Evolutionary conservation across 2,888 invertebrate genomes (phyloP), one percentile per base, ranked within the genome.

Genomic region (Synanthedon andrenaeformis): DNA sequence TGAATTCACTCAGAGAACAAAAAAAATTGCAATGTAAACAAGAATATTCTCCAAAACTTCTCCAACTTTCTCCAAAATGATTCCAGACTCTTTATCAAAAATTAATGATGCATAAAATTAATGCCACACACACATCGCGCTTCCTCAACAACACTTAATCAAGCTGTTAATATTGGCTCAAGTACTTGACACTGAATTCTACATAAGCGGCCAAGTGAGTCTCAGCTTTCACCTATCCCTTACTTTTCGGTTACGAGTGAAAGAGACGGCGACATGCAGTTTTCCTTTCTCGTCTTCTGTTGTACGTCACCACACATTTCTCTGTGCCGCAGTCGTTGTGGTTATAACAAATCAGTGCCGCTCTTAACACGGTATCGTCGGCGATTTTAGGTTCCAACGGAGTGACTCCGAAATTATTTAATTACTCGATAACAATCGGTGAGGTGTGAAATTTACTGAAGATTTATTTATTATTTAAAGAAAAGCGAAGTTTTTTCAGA

Each of bases 221-320:
- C 76, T 72, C 63, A 62, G 71, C 71, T 74, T 73, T 73, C 70
- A 63, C 66, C 74, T 62, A 63, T 82, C 82, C 70, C 70, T 74
- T 65, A 72, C 74, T 52, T 51, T 65, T 66, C 49, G 57, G 58
- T 59, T 41, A 52, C 12, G 74, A 64, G 69, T 57, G 76, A 85
- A 57, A 69, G 82, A 76, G 85, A 82, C 56, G 64, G 58, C 57
- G 57, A 64, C 54, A 57, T 64, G 57, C 69, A 72, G 81, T 82
- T 83, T 84, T 83, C 82, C 82, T 85, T 85, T 86, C 86, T 81
- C 79, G 69, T 54, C 61, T 60, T 59, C 57, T 62, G 70, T 68
- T 66, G 63, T 74, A 79, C 83, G 80, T 82, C 82, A 76, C 69
- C 70, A 72, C 73, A 77, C 82, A 83, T 86, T 87, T 86, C 87